Evolutionary conservation across 2,113 vertebrate genomes (phyloP).

Genomic region (Aldabrachelys gigantea): DNA sequence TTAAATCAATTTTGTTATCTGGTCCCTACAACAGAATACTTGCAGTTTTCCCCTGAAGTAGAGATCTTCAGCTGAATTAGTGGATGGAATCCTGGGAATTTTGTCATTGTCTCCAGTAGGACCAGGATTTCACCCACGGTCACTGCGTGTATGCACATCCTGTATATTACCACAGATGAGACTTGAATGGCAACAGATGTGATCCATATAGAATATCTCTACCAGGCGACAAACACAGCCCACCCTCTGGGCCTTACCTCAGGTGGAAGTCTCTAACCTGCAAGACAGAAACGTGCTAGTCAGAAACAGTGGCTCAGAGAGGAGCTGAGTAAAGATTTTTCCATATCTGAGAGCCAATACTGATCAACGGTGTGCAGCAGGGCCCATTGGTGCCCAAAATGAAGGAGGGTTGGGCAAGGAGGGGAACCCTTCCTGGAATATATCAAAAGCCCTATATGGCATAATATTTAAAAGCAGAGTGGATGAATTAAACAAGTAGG

Average conservation of each 20-base stretch:
- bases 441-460: neutral
- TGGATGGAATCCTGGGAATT: neutral
- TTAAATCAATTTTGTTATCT: neutral
- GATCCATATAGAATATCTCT: neutral
- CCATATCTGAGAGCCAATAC: constrained; percentile 18
- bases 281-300: constrained; percentile 12
- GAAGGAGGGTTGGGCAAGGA: neutral
- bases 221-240: neutral
- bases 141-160: neutral
- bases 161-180: neutral
- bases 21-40: neutral
- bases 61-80: neutral
- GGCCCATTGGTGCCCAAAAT: constrained; percentile 22
- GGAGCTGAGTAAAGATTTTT: constrained; percentile 14
- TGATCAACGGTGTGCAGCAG: neutral
- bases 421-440: neutral
- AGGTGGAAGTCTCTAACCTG: neutral
- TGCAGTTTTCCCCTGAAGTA: neutral
- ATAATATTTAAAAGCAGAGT: constrained; percentile 14
- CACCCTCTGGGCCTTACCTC: neutral
- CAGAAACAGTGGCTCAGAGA: neutral
- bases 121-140: neutral
- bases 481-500: constrained; percentile 4
- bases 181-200: neutral
- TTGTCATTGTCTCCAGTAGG: neutral